Base-by-base conservation (phyloP, 2,113 vertebrate species). In the Malurus melanocephalus region DNA sequence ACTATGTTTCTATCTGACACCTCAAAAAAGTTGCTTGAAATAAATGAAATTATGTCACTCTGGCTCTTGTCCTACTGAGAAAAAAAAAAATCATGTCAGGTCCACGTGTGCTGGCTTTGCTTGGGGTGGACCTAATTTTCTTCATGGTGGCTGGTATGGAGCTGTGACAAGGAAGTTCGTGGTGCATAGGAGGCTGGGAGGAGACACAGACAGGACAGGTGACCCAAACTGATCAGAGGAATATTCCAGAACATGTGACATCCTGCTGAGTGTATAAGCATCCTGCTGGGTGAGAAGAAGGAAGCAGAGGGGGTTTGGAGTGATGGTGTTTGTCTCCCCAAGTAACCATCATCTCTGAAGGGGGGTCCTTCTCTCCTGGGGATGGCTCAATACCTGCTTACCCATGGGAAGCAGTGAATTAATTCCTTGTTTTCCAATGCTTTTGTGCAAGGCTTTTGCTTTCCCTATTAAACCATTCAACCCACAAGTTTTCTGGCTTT, bases 301-400 rank as follows among this genome's bases (percentile, higher is more conserved):
- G 28, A 40, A 21, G 20, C 2, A 17, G 30, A 28, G 15, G 9
- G 33, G 18, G 10, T 72, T 49, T 43, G 43, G 17, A 56, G 9
- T 30, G 9, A n/a, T n/a, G 16, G 7, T 4, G 3, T 40, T 53
- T 66, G 23, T 67, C 40, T 74, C 80, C 38, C n/a, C 40, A 42
- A 60, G 40, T 16, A 30, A 52, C 13, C 1, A 2, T 33, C 59
- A 21, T 0, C 0, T 10, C 9, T 59, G 52, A 59, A 33, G 46
- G 11, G 13, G 6, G 7, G n/a, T n/a, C n/a, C 11, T 74, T 28
- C 38, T 60, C 5, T 40, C 28, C 46, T 52, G 52, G 28, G 2
- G 5, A 33, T 38, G 11, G 38, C 28, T 87, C 22, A 59, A 73
- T n/a, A 46, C 6, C 20, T 46, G 19, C 32, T 16, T 33, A 9